Evolutionary conservation across 2,113 vertebrate species (phyloP).

Genomic region (Gambusia affinis): DNA sequence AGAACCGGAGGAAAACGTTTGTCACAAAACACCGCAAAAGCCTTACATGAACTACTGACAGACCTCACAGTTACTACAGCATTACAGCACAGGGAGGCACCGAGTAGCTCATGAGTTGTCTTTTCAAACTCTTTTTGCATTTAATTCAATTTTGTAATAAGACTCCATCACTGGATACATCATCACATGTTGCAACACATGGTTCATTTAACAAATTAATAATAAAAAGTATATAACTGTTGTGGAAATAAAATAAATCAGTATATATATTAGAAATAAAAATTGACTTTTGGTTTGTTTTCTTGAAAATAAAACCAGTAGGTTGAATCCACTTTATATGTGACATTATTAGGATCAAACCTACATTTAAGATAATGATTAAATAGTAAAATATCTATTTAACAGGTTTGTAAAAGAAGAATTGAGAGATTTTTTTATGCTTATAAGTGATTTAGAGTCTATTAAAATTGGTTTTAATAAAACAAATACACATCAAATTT

Average conservation of each 20-base stretch:
- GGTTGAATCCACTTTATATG: neutral
- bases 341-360: neutral
- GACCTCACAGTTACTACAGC: constrained; percentile 24
- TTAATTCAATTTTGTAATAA: constrained; percentile 37
- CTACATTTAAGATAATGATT: neutral
- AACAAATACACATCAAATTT: too few species aligned
- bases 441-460: too few species aligned
- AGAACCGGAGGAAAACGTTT: neutral
- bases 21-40: neutral
- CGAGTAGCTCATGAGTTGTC: constrained; percentile 5
- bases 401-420: too few species aligned
- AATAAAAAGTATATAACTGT: neutral
- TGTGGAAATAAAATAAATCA: constrained; percentile 15
- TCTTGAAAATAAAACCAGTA: neutral
- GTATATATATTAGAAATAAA: constrained; percentile 27
- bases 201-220: neutral
- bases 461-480: too few species aligned
- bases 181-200: constrained; percentile 1
- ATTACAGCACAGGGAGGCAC: constrained; percentile 22
- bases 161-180: constrained; percentile 16
- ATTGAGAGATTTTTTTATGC: too few species aligned
- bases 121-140: constrained; percentile 16
- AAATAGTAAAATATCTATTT: too few species aligned
- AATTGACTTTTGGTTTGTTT: constrained; percentile 21
- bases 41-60: neutral